Conservation (phyloP, 2,113 vertebrate species). For the Sylvicapra grimmia region DNA sequence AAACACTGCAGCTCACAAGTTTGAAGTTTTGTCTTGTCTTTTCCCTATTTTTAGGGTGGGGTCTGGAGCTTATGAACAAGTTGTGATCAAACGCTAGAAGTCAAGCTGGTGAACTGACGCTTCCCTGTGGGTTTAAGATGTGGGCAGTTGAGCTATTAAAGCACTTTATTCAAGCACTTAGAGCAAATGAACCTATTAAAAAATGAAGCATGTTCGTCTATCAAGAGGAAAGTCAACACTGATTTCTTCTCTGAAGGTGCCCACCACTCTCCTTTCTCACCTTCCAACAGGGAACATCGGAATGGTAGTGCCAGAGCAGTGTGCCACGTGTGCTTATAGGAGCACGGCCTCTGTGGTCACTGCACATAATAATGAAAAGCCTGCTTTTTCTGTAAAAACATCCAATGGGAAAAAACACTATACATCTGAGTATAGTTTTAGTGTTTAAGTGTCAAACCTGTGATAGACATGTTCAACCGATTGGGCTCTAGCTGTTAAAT, state of each 20-base stretch:
- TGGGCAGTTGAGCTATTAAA: neutral
- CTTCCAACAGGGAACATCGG: neutral
- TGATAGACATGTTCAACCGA: neutral
- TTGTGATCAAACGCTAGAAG: conserved; percentile 92
- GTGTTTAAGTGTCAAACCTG: neutral
- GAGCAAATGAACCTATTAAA: conserved; percentile 15
- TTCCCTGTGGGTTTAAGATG: neutral
- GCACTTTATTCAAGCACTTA: conserved; percentile 43
- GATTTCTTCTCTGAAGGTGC: conserved; percentile 1
- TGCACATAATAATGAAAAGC: neutral
- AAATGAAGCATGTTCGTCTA: neutral
- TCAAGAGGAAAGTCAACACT: neutral
- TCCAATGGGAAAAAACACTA: neutral
- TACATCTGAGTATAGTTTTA: neutral
- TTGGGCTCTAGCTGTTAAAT: conserved; percentile 15
- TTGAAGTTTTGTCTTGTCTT: neutral
- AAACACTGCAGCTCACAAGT: neutral
- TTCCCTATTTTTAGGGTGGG: conserved; percentile 80
- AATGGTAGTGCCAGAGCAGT: neutral
- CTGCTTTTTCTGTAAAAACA: conserved; percentile 9
- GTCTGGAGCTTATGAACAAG: conserved; percentile 93
- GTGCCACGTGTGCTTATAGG: neutral
- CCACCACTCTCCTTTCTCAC: neutral
- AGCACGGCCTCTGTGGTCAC: neutral
- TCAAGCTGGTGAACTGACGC: neutral